Conservation (phyloP, 64 coral and sea anemone genomes). For the Pocillopora verrucosa region DNA sequence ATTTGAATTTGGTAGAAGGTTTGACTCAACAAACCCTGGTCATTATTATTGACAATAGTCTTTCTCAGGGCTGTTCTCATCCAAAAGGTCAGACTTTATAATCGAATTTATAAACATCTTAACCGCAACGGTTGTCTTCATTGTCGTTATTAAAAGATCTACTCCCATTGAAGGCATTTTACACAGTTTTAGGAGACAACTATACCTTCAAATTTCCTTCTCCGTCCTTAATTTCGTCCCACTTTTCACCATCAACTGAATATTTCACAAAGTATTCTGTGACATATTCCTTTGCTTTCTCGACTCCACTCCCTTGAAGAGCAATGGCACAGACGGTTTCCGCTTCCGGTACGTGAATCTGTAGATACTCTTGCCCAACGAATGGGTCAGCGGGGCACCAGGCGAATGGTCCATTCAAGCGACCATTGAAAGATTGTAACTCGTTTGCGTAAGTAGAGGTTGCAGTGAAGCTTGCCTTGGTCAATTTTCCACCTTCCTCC, state of each 20-base stretch:
- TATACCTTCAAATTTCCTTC: background rate
- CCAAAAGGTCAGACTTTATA: too few relatives aligned
- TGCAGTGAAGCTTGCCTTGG: background rate
- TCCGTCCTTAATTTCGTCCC: constrained; percentile 22
- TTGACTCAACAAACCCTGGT: too few relatives aligned
- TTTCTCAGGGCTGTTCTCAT: too few relatives aligned
- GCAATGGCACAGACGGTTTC: constrained; percentile 39
- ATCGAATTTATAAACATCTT: too few relatives aligned
- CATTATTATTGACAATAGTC: too few relatives aligned
- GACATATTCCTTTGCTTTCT: background rate
- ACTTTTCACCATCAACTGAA: constrained; percentile 11
- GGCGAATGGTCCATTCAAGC: constrained; percentile 26
- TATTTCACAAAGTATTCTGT: constrained; percentile 9
- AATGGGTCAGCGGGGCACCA: background rate
- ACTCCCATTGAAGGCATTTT: background rate
- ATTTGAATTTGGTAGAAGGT: too few relatives aligned
- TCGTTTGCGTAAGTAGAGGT: background rate
- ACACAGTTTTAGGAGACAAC: background rate
- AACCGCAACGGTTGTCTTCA: too few relatives aligned
- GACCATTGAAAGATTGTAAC: background rate
- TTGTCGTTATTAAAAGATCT: background rate
- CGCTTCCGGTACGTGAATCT: constrained; percentile 31
- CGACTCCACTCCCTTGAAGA: constrained; percentile 45
- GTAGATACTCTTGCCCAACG: constrained; percentile 22
- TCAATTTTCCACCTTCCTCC: constrained; percentile 5